Evolutionary conservation across 2,888 invertebrate species (phyloP).

Genomic region (Hirtodrosophila duncani): DNA sequence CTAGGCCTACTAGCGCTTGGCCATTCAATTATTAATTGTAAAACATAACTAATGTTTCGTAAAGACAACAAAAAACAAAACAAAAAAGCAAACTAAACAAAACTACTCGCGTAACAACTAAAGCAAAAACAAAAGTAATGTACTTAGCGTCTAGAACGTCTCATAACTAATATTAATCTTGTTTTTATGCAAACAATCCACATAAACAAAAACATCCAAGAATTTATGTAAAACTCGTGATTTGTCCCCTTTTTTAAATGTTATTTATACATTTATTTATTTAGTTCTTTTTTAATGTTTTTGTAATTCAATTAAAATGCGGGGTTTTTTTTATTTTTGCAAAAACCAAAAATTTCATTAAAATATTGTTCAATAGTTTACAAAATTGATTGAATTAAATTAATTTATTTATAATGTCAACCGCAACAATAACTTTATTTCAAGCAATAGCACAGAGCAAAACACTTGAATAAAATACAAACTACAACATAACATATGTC

Average conservation of each 20-base stretch:
- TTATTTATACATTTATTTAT: too few species aligned
- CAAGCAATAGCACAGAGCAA: conserved; percentile 51
- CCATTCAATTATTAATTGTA: conserved; percentile 65
- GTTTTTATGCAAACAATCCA: background rate
- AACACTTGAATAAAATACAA: conserved; percentile 68
- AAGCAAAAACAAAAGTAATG: conserved; percentile 32
- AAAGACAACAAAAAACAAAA: conserved; percentile 32
- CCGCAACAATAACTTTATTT: conserved; percentile 21
- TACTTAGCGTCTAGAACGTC: conserved; percentile 54
- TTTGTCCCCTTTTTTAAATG: too few species aligned
- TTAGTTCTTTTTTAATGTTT: too few species aligned
- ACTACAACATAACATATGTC: too few species aligned
- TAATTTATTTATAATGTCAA: conserved; percentile 19
- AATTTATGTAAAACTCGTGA: too few species aligned
- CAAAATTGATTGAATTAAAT: too few species aligned
- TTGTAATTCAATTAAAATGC: too few species aligned
- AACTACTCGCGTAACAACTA: conserved; percentile 65
- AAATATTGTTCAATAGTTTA: too few species aligned
- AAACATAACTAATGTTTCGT: conserved; percentile 43
- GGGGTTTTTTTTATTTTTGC: conserved; percentile 13
- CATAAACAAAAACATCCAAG: too few species aligned
- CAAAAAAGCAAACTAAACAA: conserved; percentile 35
- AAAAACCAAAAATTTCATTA: too few species aligned
- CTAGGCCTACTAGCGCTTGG: conserved; percentile 17
- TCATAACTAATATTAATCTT: conserved; percentile 56